These are phyloP conservation scores for Abscondita cerata DNA, from an alignment of 2,888 invertebrate species.

Conservation along the genomic window DNA sequence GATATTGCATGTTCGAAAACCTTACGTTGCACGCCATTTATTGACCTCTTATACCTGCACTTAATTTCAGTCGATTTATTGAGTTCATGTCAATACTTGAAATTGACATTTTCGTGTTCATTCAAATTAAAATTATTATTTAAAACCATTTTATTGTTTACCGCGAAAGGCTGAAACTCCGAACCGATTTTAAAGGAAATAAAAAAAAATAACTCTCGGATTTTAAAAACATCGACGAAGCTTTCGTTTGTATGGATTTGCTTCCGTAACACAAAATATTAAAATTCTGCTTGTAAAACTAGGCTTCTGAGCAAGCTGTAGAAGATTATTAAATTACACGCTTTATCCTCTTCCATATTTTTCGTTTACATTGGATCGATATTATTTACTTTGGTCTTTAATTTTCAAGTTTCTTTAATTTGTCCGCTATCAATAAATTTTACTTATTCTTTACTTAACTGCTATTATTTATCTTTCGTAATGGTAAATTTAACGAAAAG, in stretches of 20 bases:
- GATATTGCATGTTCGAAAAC: conserved; percentile 2
- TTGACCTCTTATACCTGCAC: conserved; percentile 7
- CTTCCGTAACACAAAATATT: conserved; percentile 9
- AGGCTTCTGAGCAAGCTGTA: conserved; percentile 11
- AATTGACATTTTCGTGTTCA: conserved; percentile 8
- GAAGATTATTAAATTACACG: conserved; percentile 11
- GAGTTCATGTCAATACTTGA: conserved; percentile 1
- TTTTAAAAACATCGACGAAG: background rate
- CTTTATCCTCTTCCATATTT: conserved; percentile 7
- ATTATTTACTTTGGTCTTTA: conserved; percentile 10
- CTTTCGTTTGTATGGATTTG: conserved; percentile 1
- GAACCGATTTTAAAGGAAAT: too few species aligned
- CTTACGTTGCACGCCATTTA: conserved; percentile 1
- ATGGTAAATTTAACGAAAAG: too few species aligned
- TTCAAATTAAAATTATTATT: background rate
- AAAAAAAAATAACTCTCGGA: too few species aligned
- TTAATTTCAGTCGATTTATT: conserved; percentile 1
- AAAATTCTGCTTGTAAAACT: conserved; percentile 8
- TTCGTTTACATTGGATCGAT: conserved; percentile 11
- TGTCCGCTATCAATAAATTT: conserved; percentile 1
- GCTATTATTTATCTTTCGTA: too few species aligned
- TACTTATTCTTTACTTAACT: too few species aligned
- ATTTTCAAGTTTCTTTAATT: conserved; percentile 4
- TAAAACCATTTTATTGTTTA: background rate
- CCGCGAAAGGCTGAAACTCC: too few species aligned